Conservation (phyloP, 2,113 vertebrate genomes). For the Poecile atricapillus region DNA sequence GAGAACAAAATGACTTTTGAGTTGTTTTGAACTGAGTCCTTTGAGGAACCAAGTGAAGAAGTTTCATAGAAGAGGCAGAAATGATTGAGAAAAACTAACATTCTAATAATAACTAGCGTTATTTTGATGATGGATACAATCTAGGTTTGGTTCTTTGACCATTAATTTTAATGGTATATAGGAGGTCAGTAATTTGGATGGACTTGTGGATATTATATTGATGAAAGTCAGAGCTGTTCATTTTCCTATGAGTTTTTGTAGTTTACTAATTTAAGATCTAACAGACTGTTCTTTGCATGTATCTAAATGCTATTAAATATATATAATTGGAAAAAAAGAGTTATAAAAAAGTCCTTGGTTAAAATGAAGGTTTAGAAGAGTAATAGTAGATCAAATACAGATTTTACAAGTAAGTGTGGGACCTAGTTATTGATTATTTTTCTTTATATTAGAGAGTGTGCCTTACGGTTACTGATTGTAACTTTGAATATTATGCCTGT, state of each 20-base stretch:
- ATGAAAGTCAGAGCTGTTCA: not conserved
- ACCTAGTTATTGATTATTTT: not conserved
- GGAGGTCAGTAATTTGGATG: not conserved
- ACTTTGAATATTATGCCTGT: not conserved
- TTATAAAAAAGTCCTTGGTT: not conserved
- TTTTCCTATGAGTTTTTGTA: not conserved
- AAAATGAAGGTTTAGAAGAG: not conserved
- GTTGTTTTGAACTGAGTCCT: not conserved
- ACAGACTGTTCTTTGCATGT: not conserved
- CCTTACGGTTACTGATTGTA: not conserved
- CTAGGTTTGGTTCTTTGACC: not conserved
- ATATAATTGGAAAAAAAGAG: not conserved
- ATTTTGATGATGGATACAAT: not conserved
- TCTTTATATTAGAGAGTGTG: not conserved
- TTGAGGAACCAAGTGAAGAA: not conserved
- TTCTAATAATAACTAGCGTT: not conserved
- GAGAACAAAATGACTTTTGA: not conserved
- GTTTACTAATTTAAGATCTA: not conserved
- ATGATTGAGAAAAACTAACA: not conserved
- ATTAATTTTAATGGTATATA: not conserved
- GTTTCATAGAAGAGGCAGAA: not conserved
- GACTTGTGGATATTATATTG: not conserved
- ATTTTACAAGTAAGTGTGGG: not conserved
- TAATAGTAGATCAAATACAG: not conserved
- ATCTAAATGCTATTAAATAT: not conserved